Base-by-base conservation (phyloP, 1,140 invertebrate genomes). In the Andricus grossulariae region DNA sequence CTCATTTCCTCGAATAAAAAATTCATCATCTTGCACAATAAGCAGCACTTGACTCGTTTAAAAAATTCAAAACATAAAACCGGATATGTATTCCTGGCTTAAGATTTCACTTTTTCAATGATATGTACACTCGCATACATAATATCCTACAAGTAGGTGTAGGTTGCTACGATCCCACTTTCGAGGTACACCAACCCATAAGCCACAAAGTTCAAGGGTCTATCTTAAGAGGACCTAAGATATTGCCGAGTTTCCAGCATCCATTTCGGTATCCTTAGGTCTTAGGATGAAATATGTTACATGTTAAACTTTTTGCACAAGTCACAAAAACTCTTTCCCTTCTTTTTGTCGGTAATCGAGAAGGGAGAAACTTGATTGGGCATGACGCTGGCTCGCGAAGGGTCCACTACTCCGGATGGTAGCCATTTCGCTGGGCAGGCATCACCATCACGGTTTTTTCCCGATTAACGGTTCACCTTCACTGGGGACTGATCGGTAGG, bases 381-480 rank as follows among this genome's bases (percentile, higher is more conserved):
- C 57, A 66, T 32, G 15, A 66, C n/a, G 16, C 13, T 66, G 25
- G 2, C 10, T 32, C 15, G 16, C 13, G 13, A 66, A 66, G 60
- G 60, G 60, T 45, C 13, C 15, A 66, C 60, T 66, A 21, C 60
- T 73, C 49, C 55, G 76, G 60, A 52, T 77, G 78, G 81, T 78
- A 83, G 77, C 81, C 81, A 83, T 80, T 83, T 66, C 79, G 79
- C 75, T 74, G 60, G 25, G 82, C 39, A 75, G 66, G 74, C 50
- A 72, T 76, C 71, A 45, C 54, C 50, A 72, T 76, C 71, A 45
- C 45, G 21, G 25, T 50, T 77, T 80, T 77, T 80, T 72, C 45
- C 3, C 77, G 83, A 83, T 82, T 85, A 85, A 85, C 83, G 83
- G 83, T 83, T 75, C 76, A 75, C 80, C 71, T 80, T 76, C 78